A percentile compares a stretch with the other conserved stretches of the same genome.
phyloP scores from a whole-genome alignment of 2,797 vertebrate genomes.

The Silurus aristotelis region DNA sequence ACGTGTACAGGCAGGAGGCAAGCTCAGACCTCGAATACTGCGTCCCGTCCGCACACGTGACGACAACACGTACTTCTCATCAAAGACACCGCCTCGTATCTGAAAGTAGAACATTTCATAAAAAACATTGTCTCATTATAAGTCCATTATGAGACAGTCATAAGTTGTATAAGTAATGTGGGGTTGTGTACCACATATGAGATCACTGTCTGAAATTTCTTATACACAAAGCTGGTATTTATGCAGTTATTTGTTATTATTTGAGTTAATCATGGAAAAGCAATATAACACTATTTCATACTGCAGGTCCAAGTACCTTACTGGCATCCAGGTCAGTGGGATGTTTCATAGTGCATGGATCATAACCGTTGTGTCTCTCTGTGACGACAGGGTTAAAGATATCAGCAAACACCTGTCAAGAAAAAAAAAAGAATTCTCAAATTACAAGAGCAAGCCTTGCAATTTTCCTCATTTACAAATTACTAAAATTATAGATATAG shows the following conservation, averaged over 20 bases:
- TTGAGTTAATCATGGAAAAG: background rate
- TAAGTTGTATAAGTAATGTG: background rate
- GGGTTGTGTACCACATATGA: background rate
- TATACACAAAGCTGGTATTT: background rate
- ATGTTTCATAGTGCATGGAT: conserved; percentile 89
- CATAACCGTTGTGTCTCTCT: conserved; percentile 95
- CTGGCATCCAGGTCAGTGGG: conserved; percentile 87
- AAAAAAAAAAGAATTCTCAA: background rate
- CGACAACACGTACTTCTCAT: conserved; percentile 92
- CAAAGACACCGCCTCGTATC: conserved; percentile 87
- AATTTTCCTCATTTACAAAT: background rate
- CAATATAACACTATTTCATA: background rate
- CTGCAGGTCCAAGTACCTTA: conserved; percentile 76
- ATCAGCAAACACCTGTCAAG: conserved; percentile 86
- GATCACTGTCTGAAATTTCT: background rate
- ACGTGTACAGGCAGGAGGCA: conserved; percentile 90
- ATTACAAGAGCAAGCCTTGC: background rate
- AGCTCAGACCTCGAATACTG: conserved; percentile 91
- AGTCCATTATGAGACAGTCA: background rate
- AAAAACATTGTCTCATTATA: background rate
- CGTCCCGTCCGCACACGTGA: conserved; percentile 94
- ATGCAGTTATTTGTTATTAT: background rate
- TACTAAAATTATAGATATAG: background rate
- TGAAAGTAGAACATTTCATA: conserved; percentile 54
- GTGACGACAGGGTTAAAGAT: conserved; percentile 90